Percentiles rank a stretch among this genome's conserved stretches.
Evolutionary conservation across 2,888 invertebrate species (phyloP).

Genomic region (Chrysopilus asiliformis): DNA sequence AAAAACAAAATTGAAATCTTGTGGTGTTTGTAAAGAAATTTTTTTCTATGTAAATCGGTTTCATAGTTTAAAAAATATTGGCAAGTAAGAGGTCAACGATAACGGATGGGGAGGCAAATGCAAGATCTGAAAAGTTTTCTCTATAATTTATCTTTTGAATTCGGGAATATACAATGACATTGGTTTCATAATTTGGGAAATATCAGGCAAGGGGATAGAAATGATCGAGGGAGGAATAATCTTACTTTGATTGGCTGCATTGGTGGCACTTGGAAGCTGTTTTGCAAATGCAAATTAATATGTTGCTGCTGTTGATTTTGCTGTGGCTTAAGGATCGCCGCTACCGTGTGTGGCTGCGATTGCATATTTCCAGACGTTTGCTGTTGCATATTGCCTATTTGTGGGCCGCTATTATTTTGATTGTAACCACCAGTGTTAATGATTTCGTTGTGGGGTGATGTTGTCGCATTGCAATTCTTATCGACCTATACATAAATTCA

Average conservation of each 20-base stretch:
- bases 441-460: constrained; percentile 28
- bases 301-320: constrained; percentile 5
- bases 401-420: constrained; percentile 24
- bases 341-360: constrained; percentile 4
- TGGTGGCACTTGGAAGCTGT: constrained; percentile 19
- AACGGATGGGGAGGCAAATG: no score
- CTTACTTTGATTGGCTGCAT: constrained; percentile 22
- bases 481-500: constrained; percentile 38
- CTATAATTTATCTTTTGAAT: no score
- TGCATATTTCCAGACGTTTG: constrained; percentile 8
- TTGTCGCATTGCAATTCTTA: constrained; percentile 57
- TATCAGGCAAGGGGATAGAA: no score
- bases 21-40: not conserved
- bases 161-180: no score
- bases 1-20: not conserved
- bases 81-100: no score
- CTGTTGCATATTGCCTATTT: constrained; percentile 27
- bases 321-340: constrained; percentile 3
- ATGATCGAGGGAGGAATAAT: no score
- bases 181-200: no score
- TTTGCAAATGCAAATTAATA: constrained; percentile 8
- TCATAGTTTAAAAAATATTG: no score
- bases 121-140: no score
- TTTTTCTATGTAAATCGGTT: no score
- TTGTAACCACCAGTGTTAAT: constrained; percentile 25